Conservation (phyloP, 1,140 invertebrate genomes). For the Rhagoletis pomonella region DNA sequence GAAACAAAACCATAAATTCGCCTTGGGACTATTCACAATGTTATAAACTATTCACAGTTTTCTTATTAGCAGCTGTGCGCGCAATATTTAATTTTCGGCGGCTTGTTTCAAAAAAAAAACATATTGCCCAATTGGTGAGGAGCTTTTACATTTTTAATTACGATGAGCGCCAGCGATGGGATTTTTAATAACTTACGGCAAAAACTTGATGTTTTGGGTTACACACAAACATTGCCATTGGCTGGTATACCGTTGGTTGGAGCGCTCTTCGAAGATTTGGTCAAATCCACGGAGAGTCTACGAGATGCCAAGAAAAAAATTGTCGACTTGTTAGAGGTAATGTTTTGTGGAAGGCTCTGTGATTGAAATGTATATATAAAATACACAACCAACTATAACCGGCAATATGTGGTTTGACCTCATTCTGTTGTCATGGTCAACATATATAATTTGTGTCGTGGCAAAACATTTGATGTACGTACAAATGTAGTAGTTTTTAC, state of each 20-base stretch:
- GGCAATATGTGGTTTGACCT: neutral
- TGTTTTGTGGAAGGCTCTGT: neutral
- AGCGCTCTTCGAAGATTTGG: constrained; percentile 81
- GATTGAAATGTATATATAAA: too few species aligned
- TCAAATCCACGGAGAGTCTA: constrained; percentile 84
- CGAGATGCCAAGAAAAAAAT: constrained; percentile 76
- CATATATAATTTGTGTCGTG: neutral
- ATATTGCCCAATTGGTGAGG: neutral
- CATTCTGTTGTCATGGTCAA: constrained; percentile 17
- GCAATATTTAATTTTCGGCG: constrained; percentile 23
- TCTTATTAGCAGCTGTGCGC: neutral
- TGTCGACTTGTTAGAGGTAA: constrained; percentile 68
- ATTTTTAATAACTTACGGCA: constrained; percentile 70
- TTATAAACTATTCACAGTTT: neutral
- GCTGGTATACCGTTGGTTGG: constrained; percentile 80
- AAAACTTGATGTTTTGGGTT: constrained; percentile 72
- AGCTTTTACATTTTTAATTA: neutral
- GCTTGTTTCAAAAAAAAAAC: constrained; percentile 1
- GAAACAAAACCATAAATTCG: too few species aligned
- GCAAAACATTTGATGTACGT: constrained; percentile 28
- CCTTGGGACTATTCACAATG: neutral
- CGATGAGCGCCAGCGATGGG: constrained; percentile 65
- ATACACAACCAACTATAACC: neutral
- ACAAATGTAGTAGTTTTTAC: neutral
- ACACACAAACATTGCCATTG: constrained; percentile 68